Percentiles rank a stretch among this genome's conserved stretches.
Evolutionary conservation across 1,140 invertebrate species (phyloP).

Genomic region (Delia radicum): DNA sequence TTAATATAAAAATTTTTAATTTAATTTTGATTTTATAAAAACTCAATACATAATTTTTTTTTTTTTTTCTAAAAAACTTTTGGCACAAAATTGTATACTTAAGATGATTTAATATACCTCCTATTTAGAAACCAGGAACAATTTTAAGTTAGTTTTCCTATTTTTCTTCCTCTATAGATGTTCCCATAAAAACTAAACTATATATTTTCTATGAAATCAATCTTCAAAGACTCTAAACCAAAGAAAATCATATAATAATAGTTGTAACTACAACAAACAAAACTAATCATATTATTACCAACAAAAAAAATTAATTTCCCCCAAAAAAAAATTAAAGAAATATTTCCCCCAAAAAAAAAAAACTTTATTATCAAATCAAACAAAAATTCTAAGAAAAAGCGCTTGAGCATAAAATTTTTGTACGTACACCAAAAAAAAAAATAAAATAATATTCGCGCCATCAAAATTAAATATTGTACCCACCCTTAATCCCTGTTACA

Average conservation of each 20-base stretch:
- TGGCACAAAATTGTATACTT: background rate
- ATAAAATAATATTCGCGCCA: slow-evolving; percentile 11
- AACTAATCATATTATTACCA: background rate
- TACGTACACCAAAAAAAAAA: slow-evolving; percentile 4
- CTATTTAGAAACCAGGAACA: background rate
- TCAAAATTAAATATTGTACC: background rate
- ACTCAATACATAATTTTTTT: background rate
- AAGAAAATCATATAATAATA: background rate
- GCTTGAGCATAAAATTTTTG: slow-evolving; percentile 23
- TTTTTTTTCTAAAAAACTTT: background rate
- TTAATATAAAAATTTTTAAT: background rate
- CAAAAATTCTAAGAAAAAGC: slow-evolving; percentile 13
- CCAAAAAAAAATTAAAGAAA: background rate
- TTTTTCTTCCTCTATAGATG: background rate
- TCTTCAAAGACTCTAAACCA: background rate
- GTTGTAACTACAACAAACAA: background rate
- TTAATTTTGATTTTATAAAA: background rate
- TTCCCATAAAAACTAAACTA: background rate
- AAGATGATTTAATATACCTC: background rate
- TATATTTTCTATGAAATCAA: no score
- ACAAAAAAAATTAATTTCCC: background rate
- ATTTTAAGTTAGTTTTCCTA: background rate
- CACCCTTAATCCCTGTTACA: background rate
- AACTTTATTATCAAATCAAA: background rate
- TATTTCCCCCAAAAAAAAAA: background rate